These are phyloP conservation scores for Paguma larvata DNA, from an alignment of 2,797 vertebrate species.

Conservation along the genomic window DNA sequence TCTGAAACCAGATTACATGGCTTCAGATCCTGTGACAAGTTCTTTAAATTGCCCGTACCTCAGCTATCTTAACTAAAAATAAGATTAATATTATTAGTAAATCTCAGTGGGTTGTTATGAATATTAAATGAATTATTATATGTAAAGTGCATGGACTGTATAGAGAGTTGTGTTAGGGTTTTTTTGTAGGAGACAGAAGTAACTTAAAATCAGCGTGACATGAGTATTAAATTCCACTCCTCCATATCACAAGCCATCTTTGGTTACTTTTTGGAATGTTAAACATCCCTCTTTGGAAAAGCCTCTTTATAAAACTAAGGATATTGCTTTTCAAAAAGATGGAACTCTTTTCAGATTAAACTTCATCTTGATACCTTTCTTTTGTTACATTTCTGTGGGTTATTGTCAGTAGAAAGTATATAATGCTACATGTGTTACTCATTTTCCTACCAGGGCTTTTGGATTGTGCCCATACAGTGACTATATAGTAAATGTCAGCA, in stretches of 20 bases:
- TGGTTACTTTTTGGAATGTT: neutral
- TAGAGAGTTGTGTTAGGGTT: neutral
- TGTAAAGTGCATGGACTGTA: neutral
- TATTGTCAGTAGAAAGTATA: neutral
- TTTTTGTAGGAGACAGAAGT: conserved; percentile 40
- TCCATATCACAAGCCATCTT: neutral
- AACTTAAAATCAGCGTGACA: neutral
- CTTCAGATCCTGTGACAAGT: neutral
- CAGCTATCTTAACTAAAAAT: conserved; percentile 48
- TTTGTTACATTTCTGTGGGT: neutral
- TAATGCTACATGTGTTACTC: neutral
- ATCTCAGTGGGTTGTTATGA: neutral
- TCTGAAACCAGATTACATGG: neutral
- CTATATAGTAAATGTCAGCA: neutral
- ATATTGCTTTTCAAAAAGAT: conserved; percentile 7
- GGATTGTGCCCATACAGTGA: neutral
- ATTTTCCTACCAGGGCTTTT: neutral
- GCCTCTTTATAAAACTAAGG: neutral
- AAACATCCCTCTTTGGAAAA: neutral
- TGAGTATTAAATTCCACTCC: neutral
- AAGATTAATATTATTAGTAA: neutral
- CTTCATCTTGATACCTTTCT: neutral
- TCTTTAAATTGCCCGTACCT: neutral
- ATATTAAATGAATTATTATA: conserved; percentile 19
- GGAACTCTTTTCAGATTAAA: conserved; percentile 5